Evolutionary conservation across 2,888 invertebrate species (phyloP), one percentile per base, ranked within the genome.

Genomic region (Danaus chrysippus): DNA sequence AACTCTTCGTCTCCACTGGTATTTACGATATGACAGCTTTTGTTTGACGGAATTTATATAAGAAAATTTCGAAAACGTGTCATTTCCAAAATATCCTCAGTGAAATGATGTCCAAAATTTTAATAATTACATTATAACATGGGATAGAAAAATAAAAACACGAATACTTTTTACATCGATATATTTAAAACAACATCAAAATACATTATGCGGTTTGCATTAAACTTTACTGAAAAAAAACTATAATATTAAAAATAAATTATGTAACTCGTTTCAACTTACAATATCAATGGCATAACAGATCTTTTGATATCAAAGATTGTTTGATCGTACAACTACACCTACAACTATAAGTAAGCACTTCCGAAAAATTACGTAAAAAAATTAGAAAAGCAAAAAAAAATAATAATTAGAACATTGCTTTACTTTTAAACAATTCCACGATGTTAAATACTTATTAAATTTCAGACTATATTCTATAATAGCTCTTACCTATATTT

Each of bases 221-320:
- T 57, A 61, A 54, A 23, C 10, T 49, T 61, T 61, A 49, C 58
- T 63, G 67, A 69, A 64, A 67, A 73, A 71, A 59, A 54, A 72
- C 66, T 70, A 57, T 62, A 63, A 63, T 68, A 70, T 69, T 78
- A 79, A 70, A 74, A 80, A 84, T 85, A 84, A 84, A 82, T 84
- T 78, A 82, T 73, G 72, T 72, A 73, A 56, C 62, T 68, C 34
- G 70, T 75, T 76, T 78, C 69, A 67, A 75, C 82, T 83, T 83
- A 84, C 70, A 80, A 77, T 86, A 86, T 86, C 85, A 86, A 84
- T 84, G 82, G 83, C 76, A 80, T 81, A 77, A 82, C 81, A 84
- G 79, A 83, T 83, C 77, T 76, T 74, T 75, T 65, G 68, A 73
- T 74, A 71, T 68, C 42, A 60, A 55, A 57, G 56, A 61, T 67